Evolutionary conservation across 2,113 vertebrate species (phyloP).

Genomic region (Heterocephalus glaber): DNA sequence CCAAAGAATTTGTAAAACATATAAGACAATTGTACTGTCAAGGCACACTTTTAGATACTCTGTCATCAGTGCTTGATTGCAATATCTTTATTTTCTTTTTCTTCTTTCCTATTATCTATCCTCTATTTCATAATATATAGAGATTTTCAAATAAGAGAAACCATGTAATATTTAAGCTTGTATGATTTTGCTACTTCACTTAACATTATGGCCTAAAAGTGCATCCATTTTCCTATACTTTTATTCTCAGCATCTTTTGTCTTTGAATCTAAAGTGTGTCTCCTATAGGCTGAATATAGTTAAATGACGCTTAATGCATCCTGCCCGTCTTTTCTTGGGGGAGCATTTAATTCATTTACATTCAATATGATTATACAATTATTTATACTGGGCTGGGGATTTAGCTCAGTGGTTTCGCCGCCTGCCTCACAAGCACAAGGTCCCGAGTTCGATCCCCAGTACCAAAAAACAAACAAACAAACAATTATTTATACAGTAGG

Average conservation of each 20-base stretch:
- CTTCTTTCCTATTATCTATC: background rate
- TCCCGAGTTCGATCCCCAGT: too few relatives aligned
- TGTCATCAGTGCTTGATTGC: background rate
- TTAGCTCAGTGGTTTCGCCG: too few relatives aligned
- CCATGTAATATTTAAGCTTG: background rate
- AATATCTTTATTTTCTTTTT: background rate
- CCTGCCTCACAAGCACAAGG: too few relatives aligned
- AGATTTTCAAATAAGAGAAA: background rate
- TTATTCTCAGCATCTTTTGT: background rate
- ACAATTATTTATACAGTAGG: background rate
- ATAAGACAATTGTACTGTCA: background rate
- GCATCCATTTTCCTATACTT: background rate
- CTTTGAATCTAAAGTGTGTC: background rate
- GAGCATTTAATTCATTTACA: background rate
- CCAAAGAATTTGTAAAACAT: background rate
- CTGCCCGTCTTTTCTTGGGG: background rate
- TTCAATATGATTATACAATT: background rate
- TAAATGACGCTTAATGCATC: background rate
- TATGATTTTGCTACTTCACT: background rate
- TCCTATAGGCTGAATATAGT: background rate
- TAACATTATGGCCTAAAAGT: background rate
- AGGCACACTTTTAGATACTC: background rate
- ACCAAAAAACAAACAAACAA: too few relatives aligned
- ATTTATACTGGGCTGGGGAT: too few relatives aligned
- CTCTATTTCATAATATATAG: background rate